phyloP scores from a whole-genome alignment of 2,797 vertebrate genomes.

The Sebastes taczanowskii region DNA sequence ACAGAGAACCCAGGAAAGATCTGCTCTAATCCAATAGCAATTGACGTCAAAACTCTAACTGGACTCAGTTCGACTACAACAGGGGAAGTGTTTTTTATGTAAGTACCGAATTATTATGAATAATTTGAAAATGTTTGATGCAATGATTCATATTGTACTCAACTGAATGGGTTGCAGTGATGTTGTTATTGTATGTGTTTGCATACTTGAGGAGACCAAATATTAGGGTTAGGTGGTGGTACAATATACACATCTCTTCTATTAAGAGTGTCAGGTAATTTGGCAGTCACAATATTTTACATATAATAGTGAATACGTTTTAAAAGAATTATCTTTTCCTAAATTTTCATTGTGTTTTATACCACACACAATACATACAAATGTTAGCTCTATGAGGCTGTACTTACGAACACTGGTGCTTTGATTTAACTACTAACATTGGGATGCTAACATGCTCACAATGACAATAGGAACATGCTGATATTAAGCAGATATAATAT shows the following conservation, averaged over 20 bases:
- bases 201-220: rapidly evolving
- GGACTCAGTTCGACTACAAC: conserved; percentile 8
- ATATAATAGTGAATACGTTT: neutral
- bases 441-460: neutral
- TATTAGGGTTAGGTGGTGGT: neutral
- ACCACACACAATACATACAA: neutral
- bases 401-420: neutral
- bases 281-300: too few species aligned
- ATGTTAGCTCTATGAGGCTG: neutral
- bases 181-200: too few species aligned
- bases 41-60: conserved; percentile 41
- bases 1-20: conserved; percentile 1
- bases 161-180: neutral
- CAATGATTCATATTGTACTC: neutral
- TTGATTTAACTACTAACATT: rapidly evolving
- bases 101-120: neutral
- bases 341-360: neutral
- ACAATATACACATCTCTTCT: neutral
- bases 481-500: neutral
- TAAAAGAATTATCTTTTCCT: rapidly evolving
- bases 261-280: neutral
- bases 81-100: conserved; percentile 40
- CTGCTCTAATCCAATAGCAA: conserved; percentile 21
- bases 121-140: neutral
- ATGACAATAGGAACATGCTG: neutral